phyloP scores from a whole-genome alignment of 2,113 vertebrate genomes.

The Eulemur macaco region DNA sequence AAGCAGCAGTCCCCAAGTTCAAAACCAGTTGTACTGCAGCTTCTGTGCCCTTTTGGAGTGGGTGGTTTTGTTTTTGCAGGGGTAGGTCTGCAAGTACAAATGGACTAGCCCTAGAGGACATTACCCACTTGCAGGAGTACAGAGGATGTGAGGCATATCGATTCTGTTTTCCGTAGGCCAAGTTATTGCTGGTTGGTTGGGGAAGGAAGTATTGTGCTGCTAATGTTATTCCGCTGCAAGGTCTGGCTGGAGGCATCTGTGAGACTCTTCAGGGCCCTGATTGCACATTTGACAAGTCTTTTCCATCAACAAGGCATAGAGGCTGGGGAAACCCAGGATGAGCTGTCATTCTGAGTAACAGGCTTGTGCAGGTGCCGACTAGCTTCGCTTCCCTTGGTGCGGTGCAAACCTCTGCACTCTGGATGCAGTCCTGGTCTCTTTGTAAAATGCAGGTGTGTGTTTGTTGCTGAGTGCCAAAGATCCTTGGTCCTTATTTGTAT shows the following conservation, averaged over 20 bases:
- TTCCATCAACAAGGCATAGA: conserved; percentile 8
- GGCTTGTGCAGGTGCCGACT: conserved; percentile 28
- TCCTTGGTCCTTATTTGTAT: neutral
- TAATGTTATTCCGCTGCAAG: neutral
- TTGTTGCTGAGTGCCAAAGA: neutral
- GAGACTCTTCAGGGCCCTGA: neutral
- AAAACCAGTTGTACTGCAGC: neutral
- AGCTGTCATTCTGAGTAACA: conserved; percentile 39
- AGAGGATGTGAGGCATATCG: neutral
- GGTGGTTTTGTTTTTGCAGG: conserved; percentile 21
- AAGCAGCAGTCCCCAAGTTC: neutral
- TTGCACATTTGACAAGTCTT: neutral
- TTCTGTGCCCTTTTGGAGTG: neutral
- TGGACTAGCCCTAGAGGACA: neutral
- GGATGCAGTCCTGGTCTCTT: neutral
- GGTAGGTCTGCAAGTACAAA: neutral
- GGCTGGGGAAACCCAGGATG: conserved; percentile 18
- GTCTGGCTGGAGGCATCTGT: conserved; percentile 7
- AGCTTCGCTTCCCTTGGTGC: neutral
- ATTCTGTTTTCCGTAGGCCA: neutral
- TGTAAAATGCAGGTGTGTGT: conserved; percentile 17
- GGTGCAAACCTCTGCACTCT: neutral
- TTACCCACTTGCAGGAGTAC: neutral
- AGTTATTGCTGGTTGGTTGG: neutral
- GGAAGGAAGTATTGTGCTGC: neutral